phyloP scores from a whole-genome alignment of 30 jellyfish, hydroid and myxozoan species.

The Hydractinia echinata region DNA sequence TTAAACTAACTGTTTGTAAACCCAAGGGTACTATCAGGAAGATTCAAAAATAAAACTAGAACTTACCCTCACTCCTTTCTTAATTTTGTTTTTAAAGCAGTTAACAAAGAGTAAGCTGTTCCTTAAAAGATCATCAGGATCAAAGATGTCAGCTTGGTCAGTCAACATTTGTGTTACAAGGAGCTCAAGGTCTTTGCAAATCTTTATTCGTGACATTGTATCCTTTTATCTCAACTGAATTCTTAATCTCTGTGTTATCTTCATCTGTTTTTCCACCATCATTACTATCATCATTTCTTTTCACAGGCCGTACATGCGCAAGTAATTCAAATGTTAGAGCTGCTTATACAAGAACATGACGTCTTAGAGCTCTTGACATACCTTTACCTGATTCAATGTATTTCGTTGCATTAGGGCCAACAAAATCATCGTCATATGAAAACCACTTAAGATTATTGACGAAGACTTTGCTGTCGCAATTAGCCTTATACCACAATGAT shows the following conservation, averaged over 20 bases:
- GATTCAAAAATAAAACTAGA: neutral
- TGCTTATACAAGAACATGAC: neutral
- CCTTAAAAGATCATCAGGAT: neutral
- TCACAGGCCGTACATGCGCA: constrained; percentile 1
- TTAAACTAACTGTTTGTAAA: too few relatives aligned
- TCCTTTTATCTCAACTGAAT: neutral
- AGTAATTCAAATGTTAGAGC: neutral
- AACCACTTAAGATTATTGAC: too few relatives aligned
- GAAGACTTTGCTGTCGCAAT: neutral
- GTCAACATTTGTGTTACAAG: neutral
- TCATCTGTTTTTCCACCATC: neutral
- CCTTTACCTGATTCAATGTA: constrained; percentile 3
- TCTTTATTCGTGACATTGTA: neutral
- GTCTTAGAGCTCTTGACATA: neutral
- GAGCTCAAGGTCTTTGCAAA: neutral
- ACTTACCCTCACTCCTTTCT: neutral
- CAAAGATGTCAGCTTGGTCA: neutral
- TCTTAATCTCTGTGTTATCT: neutral
- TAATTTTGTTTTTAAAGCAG: neutral
- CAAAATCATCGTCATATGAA: too few relatives aligned
- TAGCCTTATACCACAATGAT: neutral
- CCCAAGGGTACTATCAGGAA: too few relatives aligned
- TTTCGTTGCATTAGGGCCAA: neutral
- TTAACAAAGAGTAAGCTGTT: neutral
- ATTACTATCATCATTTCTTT: neutral